These are phyloP conservation scores for Austrofundulus limnaeus DNA, from an alignment of 2,113 vertebrate species.

Conservation along the genomic window DNA sequence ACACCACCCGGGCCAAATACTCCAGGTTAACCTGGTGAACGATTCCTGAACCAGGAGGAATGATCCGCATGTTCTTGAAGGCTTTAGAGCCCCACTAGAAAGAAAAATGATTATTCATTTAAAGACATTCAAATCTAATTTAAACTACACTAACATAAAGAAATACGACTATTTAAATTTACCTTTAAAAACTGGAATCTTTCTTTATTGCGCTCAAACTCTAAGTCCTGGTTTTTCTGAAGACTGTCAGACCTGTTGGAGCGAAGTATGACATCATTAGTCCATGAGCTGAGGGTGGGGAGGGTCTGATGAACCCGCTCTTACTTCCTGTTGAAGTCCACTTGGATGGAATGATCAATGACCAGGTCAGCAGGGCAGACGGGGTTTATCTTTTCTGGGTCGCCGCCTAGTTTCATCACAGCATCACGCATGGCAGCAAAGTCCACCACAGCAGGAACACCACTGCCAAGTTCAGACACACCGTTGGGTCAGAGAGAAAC, in stretches of 20 bases:
- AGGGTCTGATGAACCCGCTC: conserved; percentile 12
- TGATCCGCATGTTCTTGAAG: conserved; percentile 94
- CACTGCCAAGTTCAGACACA: conserved; percentile 73
- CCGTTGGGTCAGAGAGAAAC: fast-evolving
- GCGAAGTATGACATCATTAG: background rate
- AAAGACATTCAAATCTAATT: fast-evolving
- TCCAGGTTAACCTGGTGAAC: conserved; percentile 98
- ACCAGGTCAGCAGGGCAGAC: conserved; percentile 95
- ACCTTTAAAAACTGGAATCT: conserved; percentile 99
- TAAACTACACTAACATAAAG: background rate
- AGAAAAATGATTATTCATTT: conserved; percentile 11
- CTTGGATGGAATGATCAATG: conserved; percentile 98
- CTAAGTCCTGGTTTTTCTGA: conserved; percentile 95
- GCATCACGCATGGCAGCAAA: conserved; percentile 98
- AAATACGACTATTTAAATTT: background rate
- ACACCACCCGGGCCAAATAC: conserved; percentile 93
- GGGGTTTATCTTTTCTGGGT: conserved; percentile 96
- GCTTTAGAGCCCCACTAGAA: conserved; percentile 95
- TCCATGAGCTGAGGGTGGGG: background rate
- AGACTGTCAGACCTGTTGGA: conserved; percentile 88
- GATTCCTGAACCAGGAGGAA: conserved; percentile 96
- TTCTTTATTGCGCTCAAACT: conserved; percentile 97
- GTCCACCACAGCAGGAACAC: conserved; percentile 96
- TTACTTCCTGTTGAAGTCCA: conserved; percentile 96
- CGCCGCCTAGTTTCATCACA: conserved; percentile 88